These are phyloP conservation scores for Stegophylla sp. DNA, from an alignment of 2,888 invertebrate species.

Conservation along the genomic window DNA sequence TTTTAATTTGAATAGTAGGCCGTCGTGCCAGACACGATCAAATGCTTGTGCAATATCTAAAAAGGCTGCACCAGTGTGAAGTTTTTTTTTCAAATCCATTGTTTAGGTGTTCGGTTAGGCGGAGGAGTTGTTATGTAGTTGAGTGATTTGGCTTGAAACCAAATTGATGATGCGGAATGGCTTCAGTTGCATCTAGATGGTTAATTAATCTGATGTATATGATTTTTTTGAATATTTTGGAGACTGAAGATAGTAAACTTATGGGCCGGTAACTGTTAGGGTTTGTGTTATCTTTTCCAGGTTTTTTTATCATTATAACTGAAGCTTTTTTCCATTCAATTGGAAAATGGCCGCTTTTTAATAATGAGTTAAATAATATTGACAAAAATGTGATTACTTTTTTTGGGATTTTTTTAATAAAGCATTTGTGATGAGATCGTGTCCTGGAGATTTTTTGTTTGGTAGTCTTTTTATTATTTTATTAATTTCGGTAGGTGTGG, in stretches of 20 bases:
- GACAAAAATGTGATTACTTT: constrained; percentile 3
- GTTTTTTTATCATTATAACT: constrained; percentile 32
- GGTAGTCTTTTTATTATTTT: constrained; percentile 12
- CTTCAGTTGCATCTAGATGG: background rate
- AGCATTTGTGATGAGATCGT: background rate
- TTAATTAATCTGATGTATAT: background rate
- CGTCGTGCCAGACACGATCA: background rate
- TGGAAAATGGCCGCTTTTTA: background rate
- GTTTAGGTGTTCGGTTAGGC: background rate
- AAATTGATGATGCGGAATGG: background rate
- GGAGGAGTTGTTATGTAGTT: background rate
- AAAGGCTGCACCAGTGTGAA: background rate
- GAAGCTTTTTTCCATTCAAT: background rate
- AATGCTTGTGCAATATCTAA: background rate
- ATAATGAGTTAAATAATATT: background rate
- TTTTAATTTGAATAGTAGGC: background rate
- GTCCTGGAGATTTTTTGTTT: background rate
- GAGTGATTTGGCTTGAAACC: constrained; percentile 4
- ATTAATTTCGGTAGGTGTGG: background rate
- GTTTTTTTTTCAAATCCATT: constrained; percentile 36
- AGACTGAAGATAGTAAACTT: background rate
- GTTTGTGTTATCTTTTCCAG: constrained; percentile 17
- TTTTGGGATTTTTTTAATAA: background rate
- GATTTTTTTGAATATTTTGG: constrained; percentile 28
- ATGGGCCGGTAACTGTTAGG: constrained; percentile 7